Base-by-base conservation (phyloP, 2,797 vertebrate genomes). In the Varecia variegata region DNA sequence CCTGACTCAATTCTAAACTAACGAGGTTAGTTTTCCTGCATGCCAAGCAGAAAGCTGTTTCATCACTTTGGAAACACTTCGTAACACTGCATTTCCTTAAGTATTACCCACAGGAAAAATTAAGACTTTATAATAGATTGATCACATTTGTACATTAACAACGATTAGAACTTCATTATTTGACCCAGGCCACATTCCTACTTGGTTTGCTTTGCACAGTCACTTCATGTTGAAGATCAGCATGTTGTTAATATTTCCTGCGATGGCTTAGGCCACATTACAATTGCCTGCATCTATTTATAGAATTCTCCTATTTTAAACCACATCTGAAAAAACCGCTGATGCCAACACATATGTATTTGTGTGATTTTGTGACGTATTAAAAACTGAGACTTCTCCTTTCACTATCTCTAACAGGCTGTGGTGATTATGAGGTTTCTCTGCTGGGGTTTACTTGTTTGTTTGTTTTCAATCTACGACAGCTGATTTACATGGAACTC, bases 221-320 rank as follows among this genome's bases (percentile, higher is more conserved):
- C 2, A 70, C 43, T 54, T 73, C 70, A 17, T 47, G 91, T 89
- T 15, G 25, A 93, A 77, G 58, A 18, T 45, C 21, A 32, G 60
- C 8, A 27, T 20, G 30, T 15, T 54, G 7, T 74, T 93, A 62
- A 54, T 62, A 56, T 45, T 65, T 73, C 71, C 43, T 83, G 21
- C 52, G 65, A 47, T 25, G 43, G 43, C 77, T 60, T 54, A 77
- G 67, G 14, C 40, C 43, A 60, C 38, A 35, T 67, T 86, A 92
- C 79, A 86, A 73, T 38, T 54, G 47, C 58, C 76, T 40, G 7
- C 21, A 43, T 81, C 62, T 90, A 81, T 89, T 76, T 96, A 60
- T 77, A n/a, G 30, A 84, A 73, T 89, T 88, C 52, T 97, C 70
- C 45, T 88, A 92, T 91, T 95, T 95, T 90, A 96, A 97, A 32